Conservation (phyloP, 2,113 vertebrate species). For the Oxygymnocypris stewartii region DNA sequence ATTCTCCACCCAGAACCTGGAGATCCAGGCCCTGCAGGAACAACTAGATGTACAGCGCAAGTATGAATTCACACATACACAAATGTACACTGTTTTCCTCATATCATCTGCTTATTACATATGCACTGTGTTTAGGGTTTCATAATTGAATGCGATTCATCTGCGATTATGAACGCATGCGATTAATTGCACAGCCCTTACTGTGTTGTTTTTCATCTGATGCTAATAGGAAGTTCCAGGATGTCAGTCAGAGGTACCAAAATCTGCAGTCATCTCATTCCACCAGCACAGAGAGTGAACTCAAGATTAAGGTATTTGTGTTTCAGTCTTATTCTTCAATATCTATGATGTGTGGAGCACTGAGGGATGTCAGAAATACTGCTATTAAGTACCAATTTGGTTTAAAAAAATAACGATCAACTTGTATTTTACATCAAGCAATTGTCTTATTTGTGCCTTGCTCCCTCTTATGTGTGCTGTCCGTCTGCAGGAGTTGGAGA, state of each 20-base stretch:
- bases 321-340: background rate
- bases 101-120: background rate
- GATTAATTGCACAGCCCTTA: no score
- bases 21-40: constrained; percentile 87
- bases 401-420: background rate
- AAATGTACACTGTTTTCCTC: background rate
- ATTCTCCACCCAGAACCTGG: constrained; percentile 77
- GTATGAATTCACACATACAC: constrained; percentile 65
- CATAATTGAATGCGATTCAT: no score
- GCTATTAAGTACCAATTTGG: background rate
- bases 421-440: background rate
- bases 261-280: constrained; percentile 81
- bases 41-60: constrained; percentile 84
- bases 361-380: background rate
- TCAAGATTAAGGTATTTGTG: constrained; percentile 86
- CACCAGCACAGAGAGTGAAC: constrained; percentile 79
- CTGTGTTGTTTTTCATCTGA: background rate
- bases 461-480: background rate
- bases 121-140: background rate
- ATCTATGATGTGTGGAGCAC: background rate
- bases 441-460: background rate
- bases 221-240: constrained; percentile 84
- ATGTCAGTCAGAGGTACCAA: constrained; percentile 81
- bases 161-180: no score
- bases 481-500: constrained; percentile 81